Evolutionary conservation across 2,113 vertebrate species (phyloP).

Genomic region (Buteo buteo): DNA sequence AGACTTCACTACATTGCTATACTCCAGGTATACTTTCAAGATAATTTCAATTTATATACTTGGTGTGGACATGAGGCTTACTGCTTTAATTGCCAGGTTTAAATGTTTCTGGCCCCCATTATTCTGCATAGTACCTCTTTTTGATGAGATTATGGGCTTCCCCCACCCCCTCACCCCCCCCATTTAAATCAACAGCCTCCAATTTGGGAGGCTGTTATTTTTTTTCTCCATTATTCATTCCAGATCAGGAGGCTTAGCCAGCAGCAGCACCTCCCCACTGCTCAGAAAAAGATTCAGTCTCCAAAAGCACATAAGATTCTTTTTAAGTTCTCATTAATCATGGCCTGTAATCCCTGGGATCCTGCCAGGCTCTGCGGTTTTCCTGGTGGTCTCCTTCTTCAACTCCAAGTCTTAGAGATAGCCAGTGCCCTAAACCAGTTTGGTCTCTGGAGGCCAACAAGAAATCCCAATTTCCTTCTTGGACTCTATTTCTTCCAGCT

Average conservation of each 20-base stretch:
- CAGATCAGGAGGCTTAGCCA: background rate
- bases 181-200: no score
- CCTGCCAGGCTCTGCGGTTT: background rate
- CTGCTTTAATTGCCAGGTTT: background rate
- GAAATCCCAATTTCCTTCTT: background rate
- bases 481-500: background rate
- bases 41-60: background rate
- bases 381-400: slow-evolving; percentile 19
- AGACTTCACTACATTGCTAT: background rate
- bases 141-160: background rate
- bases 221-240: background rate
- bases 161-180: no score
- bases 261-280: background rate
- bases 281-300: background rate
- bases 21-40: background rate
- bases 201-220: background rate
- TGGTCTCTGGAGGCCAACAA: background rate
- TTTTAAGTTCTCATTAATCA: slow-evolving; percentile 38
- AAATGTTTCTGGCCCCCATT: background rate
- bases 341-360: slow-evolving; percentile 1
- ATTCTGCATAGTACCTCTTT: background rate
- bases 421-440: background rate
- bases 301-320: slow-evolving; percentile 2
- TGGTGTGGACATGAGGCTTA: background rate
- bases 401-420: background rate